phyloP scores from a whole-genome alignment of 2,113 vertebrate species.

The Isurus oxyrinchus region DNA sequence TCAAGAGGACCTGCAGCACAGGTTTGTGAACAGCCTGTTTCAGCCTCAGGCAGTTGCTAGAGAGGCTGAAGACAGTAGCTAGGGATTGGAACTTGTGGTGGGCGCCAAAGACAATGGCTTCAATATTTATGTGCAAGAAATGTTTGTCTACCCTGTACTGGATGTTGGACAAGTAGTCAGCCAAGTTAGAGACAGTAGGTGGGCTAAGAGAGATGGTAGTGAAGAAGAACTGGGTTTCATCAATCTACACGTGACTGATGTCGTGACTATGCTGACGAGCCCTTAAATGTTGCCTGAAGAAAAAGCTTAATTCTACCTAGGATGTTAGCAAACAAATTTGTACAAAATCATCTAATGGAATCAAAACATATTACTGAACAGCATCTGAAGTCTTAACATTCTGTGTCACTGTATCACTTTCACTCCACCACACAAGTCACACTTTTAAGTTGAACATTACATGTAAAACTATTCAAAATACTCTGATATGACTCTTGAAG shows the following conservation, averaged over 20 bases:
- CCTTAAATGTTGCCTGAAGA: not conserved
- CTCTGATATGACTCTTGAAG: not conserved
- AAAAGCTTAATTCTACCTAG: not conserved
- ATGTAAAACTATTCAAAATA: not conserved
- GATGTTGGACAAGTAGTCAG: not conserved
- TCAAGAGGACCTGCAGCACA: not conserved
- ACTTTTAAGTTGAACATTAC: not conserved
- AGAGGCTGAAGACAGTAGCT: not conserved
- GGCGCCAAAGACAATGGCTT: not conserved
- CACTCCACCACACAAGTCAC: not conserved
- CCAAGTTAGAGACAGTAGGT: not conserved
- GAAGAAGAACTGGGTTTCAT: not conserved
- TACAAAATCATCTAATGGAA: not conserved
- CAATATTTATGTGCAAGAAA: not conserved
- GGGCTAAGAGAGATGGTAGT: not conserved
- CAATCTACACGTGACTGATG: not conserved
- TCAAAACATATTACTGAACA: not conserved
- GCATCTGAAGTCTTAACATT: not conserved
- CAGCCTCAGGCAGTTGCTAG: not conserved
- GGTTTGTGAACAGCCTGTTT: not conserved
- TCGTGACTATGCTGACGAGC: not conserved
- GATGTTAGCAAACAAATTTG: not conserved
- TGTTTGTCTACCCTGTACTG: not conserved
- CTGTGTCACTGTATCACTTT: too few species aligned
- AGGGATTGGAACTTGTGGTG: not conserved